Evolutionary conservation across 23 tunicate species (phyloP).

Genomic region (Botrylloides violaceus): DNA sequence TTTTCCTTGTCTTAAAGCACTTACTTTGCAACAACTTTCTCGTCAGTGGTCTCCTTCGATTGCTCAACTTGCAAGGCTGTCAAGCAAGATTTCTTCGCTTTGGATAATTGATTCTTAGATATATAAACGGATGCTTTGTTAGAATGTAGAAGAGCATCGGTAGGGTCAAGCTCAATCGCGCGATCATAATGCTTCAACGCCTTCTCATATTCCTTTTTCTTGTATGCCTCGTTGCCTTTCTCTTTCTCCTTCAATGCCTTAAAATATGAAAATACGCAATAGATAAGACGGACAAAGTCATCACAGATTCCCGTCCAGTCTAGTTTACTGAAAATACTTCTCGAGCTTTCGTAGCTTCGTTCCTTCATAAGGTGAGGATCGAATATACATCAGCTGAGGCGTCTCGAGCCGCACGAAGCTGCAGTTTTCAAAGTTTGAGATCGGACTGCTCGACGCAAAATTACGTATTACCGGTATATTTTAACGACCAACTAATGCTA

Average conservation of each 20-base stretch:
- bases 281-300: no score
- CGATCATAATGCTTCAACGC: slow-evolving; percentile 2
- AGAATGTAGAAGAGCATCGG: not conserved
- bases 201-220: not conserved
- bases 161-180: slow-evolving; percentile 1
- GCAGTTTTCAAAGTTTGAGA: no score
- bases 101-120: not conserved
- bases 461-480: no score
- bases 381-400: no score
- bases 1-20: not conserved
- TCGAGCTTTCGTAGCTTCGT: no score
- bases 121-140: slow-evolving; percentile 15
- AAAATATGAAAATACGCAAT: no score
- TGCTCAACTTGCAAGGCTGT: not conserved
- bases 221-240: slow-evolving; percentile 19
- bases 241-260: slow-evolving; percentile 5
- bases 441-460: no score
- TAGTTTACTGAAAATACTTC: no score
- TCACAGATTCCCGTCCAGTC: no score
- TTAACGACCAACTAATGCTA: no score
- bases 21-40: slow-evolving; percentile 2
- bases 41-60: not conserved
- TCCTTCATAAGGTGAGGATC: no score
- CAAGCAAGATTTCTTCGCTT: slow-evolving; percentile 6
- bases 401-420: no score